Conservation (phyloP, 2,113 vertebrate genomes). For the Etia nguti region DNA sequence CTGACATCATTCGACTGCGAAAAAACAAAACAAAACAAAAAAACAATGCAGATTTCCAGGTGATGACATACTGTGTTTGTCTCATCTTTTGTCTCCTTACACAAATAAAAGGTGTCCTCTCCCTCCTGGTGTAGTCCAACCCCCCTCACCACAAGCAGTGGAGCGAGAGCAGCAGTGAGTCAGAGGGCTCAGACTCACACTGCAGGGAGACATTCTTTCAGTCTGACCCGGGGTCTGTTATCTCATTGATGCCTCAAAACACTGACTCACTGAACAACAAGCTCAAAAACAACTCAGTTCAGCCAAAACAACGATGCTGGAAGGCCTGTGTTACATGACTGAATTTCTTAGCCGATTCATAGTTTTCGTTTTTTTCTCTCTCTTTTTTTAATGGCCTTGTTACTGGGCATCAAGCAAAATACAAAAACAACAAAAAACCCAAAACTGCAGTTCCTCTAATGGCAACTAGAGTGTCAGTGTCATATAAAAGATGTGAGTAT, state of each 20-base stretch:
- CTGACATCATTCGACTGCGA: not conserved
- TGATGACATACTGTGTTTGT: not conserved
- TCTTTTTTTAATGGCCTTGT: not conserved
- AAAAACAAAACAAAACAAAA: rapidly evolving
- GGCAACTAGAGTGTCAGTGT: not conserved
- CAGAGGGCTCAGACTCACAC: slow-evolving; percentile 18
- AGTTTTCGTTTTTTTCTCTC: not conserved
- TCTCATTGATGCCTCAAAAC: not conserved
- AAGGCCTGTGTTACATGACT: not conserved
- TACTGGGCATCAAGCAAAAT: not conserved
- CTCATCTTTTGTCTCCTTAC: not conserved
- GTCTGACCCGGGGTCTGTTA: slow-evolving; percentile 5
- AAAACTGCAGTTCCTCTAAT: not conserved
- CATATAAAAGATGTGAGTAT: not conserved
- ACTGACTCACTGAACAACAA: slow-evolving; percentile 5
- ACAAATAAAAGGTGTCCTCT: not conserved
- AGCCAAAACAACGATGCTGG: not conserved
- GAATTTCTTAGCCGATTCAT: not conserved
- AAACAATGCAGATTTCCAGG: not conserved
- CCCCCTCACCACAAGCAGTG: not conserved
- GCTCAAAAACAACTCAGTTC: not conserved
- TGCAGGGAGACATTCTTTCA: slow-evolving; percentile 30
- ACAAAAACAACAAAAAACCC: too few species aligned
- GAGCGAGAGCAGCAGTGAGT: not conserved
- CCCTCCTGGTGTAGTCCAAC: not conserved